Base-by-base conservation (phyloP, 1,140 invertebrate genomes). In the Drosophila sulfurigaster region DNA sequence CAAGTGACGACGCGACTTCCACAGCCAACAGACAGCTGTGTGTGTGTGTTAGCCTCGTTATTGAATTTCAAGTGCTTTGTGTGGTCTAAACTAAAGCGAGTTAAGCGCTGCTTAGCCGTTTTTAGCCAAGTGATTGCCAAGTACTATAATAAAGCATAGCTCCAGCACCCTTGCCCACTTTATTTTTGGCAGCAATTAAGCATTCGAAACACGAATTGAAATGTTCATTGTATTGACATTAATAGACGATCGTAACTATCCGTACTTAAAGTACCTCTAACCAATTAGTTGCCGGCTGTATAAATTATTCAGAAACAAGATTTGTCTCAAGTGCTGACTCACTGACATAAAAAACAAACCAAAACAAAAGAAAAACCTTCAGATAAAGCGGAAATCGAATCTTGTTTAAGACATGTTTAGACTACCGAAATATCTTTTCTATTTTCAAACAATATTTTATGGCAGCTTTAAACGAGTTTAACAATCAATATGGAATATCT, bases 11-110 rank as follows among this genome's bases (percentile, higher is more conserved):
- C 45, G 35, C 41, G 30, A 38, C 68, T 48, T 10, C 7, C 1
- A 49, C 8, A 25, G 54, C 43, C 13, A 58, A 20, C 25, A 75
- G 77, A 65, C 49, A 54, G 28, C 38, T 65, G 13, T 25, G 20
- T 25, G 16, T 16, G 20, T 25, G 5, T 56, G 7, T 56, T 56
- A 65, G 77, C 83, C 83, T 87, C 74, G 83, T 88, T 88, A 87
- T 87, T 87, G 85, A 87, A 87, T 83, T 87, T 67, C 77, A 70
- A 81, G 79, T 66, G 68, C 60, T 62, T 77, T 65, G 43, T 81
- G 74, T 68, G 75, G 74, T 65, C 71, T 67, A 4, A 62, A 63
- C 52, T 46, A 51, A 64, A 41, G 63, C 38, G 45, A 60, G 49
- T 6, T 48, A 32, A 51, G 35, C 60, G 8, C 8, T 10, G 65